Conservation (phyloP, 92 coral and sea anemone species). For the Phenganax subtilis region DNA sequence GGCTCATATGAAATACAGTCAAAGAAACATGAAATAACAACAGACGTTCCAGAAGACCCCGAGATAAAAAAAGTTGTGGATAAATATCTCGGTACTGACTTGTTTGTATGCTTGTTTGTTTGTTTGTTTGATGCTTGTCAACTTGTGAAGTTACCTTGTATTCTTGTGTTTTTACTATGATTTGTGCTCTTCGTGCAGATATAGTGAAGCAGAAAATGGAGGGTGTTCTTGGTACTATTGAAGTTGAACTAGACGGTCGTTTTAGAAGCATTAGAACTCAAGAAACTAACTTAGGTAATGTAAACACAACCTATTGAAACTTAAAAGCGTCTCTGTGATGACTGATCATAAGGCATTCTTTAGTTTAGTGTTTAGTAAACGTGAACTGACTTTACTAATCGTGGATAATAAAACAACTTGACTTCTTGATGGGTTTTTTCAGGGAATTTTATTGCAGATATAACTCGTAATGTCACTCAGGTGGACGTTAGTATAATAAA, state of each 20-base stretch:
- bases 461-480: slow-evolving; percentile 82
- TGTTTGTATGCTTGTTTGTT: neutral
- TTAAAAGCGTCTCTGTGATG: neutral
- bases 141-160: neutral
- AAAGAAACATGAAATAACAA: slow-evolving; percentile 65
- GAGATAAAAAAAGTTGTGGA: slow-evolving; percentile 74
- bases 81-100: slow-evolving; percentile 62
- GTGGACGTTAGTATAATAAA: slow-evolving; percentile 80
- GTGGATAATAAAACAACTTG: neutral
- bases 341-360: neutral
- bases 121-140: neutral
- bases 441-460: slow-evolving; percentile 89
- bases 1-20: slow-evolving; percentile 63
- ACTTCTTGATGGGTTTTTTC: neutral
- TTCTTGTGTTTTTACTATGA: neutral
- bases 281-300: slow-evolving; percentile 85
- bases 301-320: neutral
- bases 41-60: slow-evolving; percentile 81
- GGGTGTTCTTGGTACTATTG: slow-evolving; percentile 72
- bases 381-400: too few species aligned
- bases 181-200: slow-evolving; percentile 40
- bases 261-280: slow-evolving; percentile 75
- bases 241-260: slow-evolving; percentile 91
- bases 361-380: neutral
- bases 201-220: slow-evolving; percentile 87